Percentiles rank a stretch among this genome's conserved stretches.
phyloP scores from a whole-genome alignment of 1,140 invertebrate genomes.

The Rhagoletis pomonella region DNA sequence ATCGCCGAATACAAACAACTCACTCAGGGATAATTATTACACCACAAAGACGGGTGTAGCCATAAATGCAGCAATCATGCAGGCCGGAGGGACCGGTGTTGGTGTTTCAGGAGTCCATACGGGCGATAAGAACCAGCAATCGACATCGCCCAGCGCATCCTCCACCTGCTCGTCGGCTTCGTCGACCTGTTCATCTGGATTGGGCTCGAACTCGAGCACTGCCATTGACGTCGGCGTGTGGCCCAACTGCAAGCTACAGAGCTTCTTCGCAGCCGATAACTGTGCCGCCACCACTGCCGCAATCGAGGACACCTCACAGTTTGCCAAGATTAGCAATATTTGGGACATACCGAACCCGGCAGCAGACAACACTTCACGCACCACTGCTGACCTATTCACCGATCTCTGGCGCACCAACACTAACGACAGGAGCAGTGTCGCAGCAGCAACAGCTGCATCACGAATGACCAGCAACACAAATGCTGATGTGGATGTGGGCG shows the following conservation, averaged over 20 bases:
- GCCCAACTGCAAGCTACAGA: slow-evolving; percentile 37
- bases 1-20: slow-evolving; percentile 62
- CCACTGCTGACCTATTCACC: slow-evolving; percentile 67
- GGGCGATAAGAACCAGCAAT: slow-evolving; percentile 52
- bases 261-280: slow-evolving; percentile 21
- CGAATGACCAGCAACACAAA: slow-evolving; percentile 8
- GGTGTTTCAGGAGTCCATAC: not conserved
- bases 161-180: slow-evolving; percentile 60
- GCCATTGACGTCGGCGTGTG: slow-evolving; percentile 36
- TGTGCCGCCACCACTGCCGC: not conserved
- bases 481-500: slow-evolving; percentile 56
- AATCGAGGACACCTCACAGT: slow-evolving; percentile 54
- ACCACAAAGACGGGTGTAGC: slow-evolving; percentile 56
- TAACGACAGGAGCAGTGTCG: not conserved
- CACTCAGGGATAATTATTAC: slow-evolving; percentile 66
- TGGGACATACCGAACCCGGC: slow-evolving; percentile 67
- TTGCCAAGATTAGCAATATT: slow-evolving; percentile 67
- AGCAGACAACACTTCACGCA: slow-evolving; percentile 24
- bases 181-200: slow-evolving; percentile 53
- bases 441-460: not conserved
- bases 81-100: not conserved
- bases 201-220: slow-evolving; percentile 38
- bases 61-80: not conserved
- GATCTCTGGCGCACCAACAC: slow-evolving; percentile 64
- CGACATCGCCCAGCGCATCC: slow-evolving; percentile 64